A percentile compares a stretch with the other conserved stretches of the same genome.
Evolutionary conservation across 2,797 vertebrate genomes (phyloP).

Genomic region (Fringilla coelebs): DNA sequence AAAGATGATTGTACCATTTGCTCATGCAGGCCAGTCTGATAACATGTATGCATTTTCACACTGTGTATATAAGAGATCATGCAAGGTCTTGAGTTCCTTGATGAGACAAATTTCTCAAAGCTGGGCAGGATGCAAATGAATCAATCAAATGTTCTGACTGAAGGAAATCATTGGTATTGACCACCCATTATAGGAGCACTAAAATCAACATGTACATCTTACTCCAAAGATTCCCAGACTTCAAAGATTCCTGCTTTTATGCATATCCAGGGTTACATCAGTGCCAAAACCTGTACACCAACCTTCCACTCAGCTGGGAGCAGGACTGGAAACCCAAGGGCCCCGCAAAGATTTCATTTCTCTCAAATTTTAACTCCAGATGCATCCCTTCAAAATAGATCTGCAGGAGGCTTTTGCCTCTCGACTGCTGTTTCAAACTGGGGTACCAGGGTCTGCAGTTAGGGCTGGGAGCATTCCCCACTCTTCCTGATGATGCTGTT

Average conservation of each 20-base stretch:
- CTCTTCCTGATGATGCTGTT: not conserved
- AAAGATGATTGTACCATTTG: not conserved
- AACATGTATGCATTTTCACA: not conserved
- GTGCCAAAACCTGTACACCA: not conserved
- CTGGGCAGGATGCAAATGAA: not conserved
- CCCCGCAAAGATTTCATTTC: not conserved
- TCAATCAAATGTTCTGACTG: not conserved
- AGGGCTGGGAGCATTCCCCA: not conserved
- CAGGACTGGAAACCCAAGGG: not conserved
- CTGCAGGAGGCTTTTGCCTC: not conserved
- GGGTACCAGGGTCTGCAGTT: not conserved
- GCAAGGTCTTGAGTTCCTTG: not conserved
- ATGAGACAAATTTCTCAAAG: not conserved
- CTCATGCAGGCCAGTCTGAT: not conserved
- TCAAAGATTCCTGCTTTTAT: not conserved
- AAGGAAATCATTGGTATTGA: not conserved
- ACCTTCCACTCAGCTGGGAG: not conserved
- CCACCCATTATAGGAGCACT: not conserved
- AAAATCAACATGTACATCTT: not conserved
- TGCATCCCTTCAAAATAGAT: not conserved
- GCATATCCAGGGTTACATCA: not conserved
- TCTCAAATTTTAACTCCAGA: not conserved
- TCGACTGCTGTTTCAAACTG: not conserved
- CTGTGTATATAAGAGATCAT: fast-evolving
- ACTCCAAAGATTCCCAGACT: not conserved